Evolutionary conservation across 2,113 vertebrate genomes (phyloP).

Genomic region (Phylloscopus trochiloides): DNA sequence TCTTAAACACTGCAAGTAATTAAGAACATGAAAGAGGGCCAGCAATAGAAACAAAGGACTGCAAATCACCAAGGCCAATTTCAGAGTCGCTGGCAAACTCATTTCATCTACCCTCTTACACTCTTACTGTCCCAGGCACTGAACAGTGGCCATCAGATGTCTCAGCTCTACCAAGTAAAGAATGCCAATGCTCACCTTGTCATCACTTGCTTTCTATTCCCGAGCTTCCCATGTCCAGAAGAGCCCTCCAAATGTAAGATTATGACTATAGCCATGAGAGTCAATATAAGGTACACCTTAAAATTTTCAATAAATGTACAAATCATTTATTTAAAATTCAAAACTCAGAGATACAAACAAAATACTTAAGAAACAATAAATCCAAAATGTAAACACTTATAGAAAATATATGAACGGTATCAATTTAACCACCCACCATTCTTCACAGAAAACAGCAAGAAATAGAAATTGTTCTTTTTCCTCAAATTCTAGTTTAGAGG

Average conservation of each 20-base stretch:
- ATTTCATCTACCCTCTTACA: not conserved
- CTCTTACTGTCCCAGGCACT: not conserved
- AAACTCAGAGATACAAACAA: slow-evolving; percentile 68
- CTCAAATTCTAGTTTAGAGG: slow-evolving; percentile 36
- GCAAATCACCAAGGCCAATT: not conserved
- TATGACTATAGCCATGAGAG: not conserved
- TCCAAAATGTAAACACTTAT: slow-evolving; percentile 58
- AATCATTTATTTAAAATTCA: slow-evolving; percentile 75
- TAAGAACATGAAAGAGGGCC: rapidly evolving
- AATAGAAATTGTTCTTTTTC: slow-evolving; percentile 25
- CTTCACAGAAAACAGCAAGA: slow-evolving; percentile 48
- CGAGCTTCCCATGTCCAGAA: not conserved
- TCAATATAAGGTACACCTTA: not conserved
- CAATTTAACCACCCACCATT: slow-evolving; percentile 42
- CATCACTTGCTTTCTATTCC: not conserved
- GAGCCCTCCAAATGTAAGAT: not conserved
- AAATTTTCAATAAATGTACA: slow-evolving; percentile 47
- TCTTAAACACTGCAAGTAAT: not conserved
- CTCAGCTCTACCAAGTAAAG: not conserved
- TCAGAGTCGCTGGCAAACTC: rapidly evolving
- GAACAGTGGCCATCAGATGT: too few species aligned
- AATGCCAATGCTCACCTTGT: not conserved
- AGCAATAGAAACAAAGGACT: not conserved
- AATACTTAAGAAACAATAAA: slow-evolving; percentile 55
- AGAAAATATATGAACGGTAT: slow-evolving; percentile 47